phyloP scores from a whole-genome alignment of 2,888 invertebrate genomes.

The Schizaphis graminum region DNA sequence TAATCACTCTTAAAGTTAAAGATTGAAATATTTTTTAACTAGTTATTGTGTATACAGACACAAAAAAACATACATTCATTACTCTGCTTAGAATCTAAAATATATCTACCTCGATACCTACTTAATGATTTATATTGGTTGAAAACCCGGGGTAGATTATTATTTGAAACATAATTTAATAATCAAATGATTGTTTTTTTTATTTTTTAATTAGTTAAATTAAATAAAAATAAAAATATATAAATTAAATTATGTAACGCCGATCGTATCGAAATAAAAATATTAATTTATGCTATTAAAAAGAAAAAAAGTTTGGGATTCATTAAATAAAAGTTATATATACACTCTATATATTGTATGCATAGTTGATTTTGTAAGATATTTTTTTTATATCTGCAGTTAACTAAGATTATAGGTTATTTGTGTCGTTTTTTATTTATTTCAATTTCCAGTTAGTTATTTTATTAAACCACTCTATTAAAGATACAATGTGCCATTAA shows the following conservation, averaged over 20 bases:
- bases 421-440: slow-evolving; percentile 41
- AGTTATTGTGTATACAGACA: no score
- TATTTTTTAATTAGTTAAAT: background rate
- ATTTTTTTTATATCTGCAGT: slow-evolving; percentile 30
- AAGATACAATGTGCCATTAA: slow-evolving; percentile 19
- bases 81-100: no score
- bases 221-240: background rate
- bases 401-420: slow-evolving; percentile 10
- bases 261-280: background rate
- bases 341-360: slow-evolving; percentile 35
- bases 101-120: no score
- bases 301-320: background rate
- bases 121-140: no score
- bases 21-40: no score
- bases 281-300: background rate
- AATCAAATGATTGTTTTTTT: background rate
- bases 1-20: no score
- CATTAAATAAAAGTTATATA: background rate
- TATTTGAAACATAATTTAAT: background rate
- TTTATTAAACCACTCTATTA: slow-evolving; percentile 29
- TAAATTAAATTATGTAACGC: background rate
- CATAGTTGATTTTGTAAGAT: slow-evolving; percentile 27
- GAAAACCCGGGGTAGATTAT: background rate
- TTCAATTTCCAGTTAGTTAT: slow-evolving; percentile 37
- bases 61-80: no score